Evolutionary conservation across 1,140 invertebrate species (phyloP), one percentile per base, ranked within the genome.

Genomic region (Hirudo medicinalis): DNA sequence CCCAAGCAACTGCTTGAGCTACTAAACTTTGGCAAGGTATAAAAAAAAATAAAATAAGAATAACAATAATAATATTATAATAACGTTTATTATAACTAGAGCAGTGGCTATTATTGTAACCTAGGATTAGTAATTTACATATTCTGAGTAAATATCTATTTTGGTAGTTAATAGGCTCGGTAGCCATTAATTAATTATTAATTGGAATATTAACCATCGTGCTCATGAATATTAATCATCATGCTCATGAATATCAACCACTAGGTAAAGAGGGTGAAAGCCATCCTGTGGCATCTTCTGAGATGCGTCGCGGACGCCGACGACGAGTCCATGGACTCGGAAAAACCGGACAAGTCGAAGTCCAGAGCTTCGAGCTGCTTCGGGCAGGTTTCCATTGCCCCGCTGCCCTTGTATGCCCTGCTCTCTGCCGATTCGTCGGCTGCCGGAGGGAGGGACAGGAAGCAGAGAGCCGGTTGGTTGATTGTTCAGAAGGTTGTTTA

Each of bases 1-100:
- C 96, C 96, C 0, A 96, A 97, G 79, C 94, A 97, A 78, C 82
- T 99, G 4, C 97, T 97, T 89, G 96, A 99, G 80, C 82, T 99
- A n/a, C 83, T 99, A 0, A 97, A 97, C 82, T 97, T 94, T 72
- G 97, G 97, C 0, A 97, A 97, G 84, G 95, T 49, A 49, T 40
- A 40, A 40, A 6, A 15, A 13, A 49, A 15, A 49, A 49, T 49
- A 49, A n/a, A n/a, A 49, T 49, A 49, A 49, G 3, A 49, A 49
- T 49, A 49, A 49, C 11, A 49, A 49, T 49, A 49, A 49, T 49
- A 49, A 49, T 8, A 13, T 49, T 5, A 8, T 49, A 49, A 49
- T 49, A 49, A 49, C n/a, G n/a, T n/a, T n/a, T n/a, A n/a, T n/a
- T n/a, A n/a, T n/a, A n/a, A n/a, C n/a, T n/a, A n/a, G n/a, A n/a